These are phyloP conservation scores for Dolichallabes microphthalmus DNA, from an alignment of 2,113 vertebrate species.

Conservation along the genomic window DNA sequence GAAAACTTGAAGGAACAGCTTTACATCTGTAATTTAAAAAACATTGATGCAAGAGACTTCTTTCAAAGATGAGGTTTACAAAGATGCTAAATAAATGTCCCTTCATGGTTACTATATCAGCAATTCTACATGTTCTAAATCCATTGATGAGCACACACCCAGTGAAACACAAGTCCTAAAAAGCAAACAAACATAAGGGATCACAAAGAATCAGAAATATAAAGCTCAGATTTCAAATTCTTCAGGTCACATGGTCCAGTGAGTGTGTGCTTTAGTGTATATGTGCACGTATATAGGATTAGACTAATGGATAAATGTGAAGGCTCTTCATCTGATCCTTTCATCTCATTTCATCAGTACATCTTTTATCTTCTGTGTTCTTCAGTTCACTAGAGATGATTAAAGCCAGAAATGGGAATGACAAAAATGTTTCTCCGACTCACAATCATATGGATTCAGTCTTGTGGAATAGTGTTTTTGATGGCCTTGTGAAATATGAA, in stretches of 20 bases:
- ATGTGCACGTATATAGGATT: conserved; percentile 6
- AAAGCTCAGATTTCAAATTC: not conserved
- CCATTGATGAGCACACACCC: not conserved
- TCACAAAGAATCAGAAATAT: not conserved
- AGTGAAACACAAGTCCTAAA: not conserved
- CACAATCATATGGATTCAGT: not conserved
- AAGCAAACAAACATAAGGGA: not conserved
- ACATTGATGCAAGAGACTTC: not conserved
- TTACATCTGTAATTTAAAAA: not conserved
- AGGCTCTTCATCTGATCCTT: not conserved
- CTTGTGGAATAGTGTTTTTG: not conserved
- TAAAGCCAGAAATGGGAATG: conserved; percentile 2
- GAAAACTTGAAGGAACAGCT: not conserved
- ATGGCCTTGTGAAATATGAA: not conserved
- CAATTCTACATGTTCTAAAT: not conserved
- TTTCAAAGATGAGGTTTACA: not conserved
- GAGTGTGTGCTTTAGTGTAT: conserved; percentile 3
- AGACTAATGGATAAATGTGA: not conserved
- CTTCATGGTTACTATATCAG: not conserved
- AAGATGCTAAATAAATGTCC: not conserved
- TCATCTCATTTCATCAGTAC: conserved; percentile 2
- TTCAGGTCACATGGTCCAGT: not conserved
- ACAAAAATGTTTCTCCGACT: not conserved
- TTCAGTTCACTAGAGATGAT: not conserved
- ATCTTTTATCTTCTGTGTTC: not conserved